Evolutionary conservation across 2,888 invertebrate genomes (phyloP), one percentile per base, ranked within the genome.

Genomic region (Cephus rjabovi): DNA sequence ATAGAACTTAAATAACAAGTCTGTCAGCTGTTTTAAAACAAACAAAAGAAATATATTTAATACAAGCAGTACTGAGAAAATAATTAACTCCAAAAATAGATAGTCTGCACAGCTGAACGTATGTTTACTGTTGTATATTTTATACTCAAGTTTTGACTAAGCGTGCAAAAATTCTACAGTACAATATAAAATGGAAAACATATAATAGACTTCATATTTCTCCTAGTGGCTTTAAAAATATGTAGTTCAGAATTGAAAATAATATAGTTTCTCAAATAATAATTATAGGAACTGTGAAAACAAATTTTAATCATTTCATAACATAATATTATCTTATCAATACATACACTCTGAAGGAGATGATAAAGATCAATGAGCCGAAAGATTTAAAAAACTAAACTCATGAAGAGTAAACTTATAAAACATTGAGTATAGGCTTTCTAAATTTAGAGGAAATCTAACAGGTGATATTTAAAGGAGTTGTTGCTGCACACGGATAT

Each of bases 401-500:
- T 56, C 56, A 56, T 56, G 35, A 12, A 34, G 34, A 34, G 34
- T 34, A 1, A 34, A 34, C 34, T 1, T 11, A 34, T 34, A 40
- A 31, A 33, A 33, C 31, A 76, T 69, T 33, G 71, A 78, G n/a
- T 23, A 75, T 30, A 75, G 34, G n/a, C 73, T 35, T 75, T 78
- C 80, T 81, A 80, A 70, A 76, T 75, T 78, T 79, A 76, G 68
- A 74, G 74, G 37, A 78, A 75, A 68, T 77, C 74, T 34, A 80
- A 83, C 82, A 83, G 79, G 80, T 81, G 78, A 76, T 78, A 68
- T 23, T 73, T 73, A 37, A 15, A 69, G 15, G 35, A 71, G 31
- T 31, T 40, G 69, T 74, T 74, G 75, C 33, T 76, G 30, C 35
- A 34, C 71, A 15, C 3, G 12, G 9, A 74, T 33, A 34, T 74